Evolutionary conservation across 2,888 invertebrate species (phyloP).

Genomic region (Platycheirus albimanus): DNA sequence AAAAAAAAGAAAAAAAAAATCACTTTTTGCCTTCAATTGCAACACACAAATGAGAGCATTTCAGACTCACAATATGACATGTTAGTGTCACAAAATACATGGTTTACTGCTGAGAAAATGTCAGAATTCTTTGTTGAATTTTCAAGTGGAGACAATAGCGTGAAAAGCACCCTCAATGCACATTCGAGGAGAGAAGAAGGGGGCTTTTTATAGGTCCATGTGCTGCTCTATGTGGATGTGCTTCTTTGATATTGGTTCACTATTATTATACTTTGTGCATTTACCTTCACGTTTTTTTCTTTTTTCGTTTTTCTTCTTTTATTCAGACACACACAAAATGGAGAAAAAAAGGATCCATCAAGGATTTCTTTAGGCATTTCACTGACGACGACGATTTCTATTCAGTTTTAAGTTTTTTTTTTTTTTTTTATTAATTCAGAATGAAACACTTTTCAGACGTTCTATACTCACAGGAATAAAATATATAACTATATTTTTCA

Average conservation of each 20-base stretch:
- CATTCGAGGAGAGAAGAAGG: conserved; percentile 38
- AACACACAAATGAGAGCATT: conserved; percentile 70
- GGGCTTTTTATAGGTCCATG: conserved; percentile 54
- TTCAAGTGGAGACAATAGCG: conserved; percentile 55
- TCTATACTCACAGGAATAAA: conserved; percentile 5
- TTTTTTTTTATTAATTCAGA: not conserved
- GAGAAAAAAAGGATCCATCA: conserved; percentile 20
- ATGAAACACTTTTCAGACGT: conserved; percentile 32
- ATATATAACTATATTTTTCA: conserved; percentile 1
- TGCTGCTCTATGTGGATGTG: conserved; percentile 48
- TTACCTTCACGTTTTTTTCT: conserved; percentile 51
- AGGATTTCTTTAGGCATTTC: conserved; percentile 44
- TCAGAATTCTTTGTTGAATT: conserved; percentile 58
- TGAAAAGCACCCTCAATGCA: conserved; percentile 54
- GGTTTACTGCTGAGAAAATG: conserved; percentile 61
- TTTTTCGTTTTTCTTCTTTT: not conserved
- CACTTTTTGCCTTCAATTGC: conserved; percentile 58
- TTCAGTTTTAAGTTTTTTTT: not conserved
- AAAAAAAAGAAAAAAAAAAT: conserved; percentile 15
- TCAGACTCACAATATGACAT: conserved; percentile 64
- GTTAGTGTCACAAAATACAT: conserved; percentile 70
- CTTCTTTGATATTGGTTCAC: conserved; percentile 58
- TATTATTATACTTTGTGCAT: conserved; percentile 37
- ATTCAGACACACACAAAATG: conserved; percentile 10
- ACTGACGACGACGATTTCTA: conserved; percentile 21